Percentiles rank a stretch among this genome's conserved stretches.
Evolutionary conservation across 2,113 vertebrate genomes (phyloP).

Genomic region (Cygnus atratus): DNA sequence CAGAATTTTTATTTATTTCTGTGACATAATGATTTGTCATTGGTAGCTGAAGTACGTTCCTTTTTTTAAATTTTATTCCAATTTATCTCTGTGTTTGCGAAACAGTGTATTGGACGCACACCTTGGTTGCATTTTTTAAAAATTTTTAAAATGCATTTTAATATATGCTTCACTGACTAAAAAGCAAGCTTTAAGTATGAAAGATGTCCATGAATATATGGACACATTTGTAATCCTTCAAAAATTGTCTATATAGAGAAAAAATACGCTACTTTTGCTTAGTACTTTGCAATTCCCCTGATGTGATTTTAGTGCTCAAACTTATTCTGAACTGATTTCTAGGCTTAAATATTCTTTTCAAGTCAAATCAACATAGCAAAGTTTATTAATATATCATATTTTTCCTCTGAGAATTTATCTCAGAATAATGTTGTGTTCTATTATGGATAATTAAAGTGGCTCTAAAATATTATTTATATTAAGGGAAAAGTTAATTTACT

Average conservation of each 20-base stretch:
- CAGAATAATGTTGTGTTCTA: neutral
- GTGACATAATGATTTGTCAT: neutral
- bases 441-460: conserved; percentile 13
- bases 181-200: neutral
- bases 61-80: neutral
- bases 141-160: neutral
- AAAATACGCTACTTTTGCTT: neutral
- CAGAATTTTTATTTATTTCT: conserved; percentile 23
- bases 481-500: conserved; percentile 17
- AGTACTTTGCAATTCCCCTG: neutral
- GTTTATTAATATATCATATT: neutral
- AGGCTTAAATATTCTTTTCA: neutral
- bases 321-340: neutral
- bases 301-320: neutral
- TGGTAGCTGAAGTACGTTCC: neutral
- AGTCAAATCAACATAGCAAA: neutral
- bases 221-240: neutral
- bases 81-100: neutral
- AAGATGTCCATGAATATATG: neutral
- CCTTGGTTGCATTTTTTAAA: neutral
- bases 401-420: neutral
- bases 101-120: fast-evolving
- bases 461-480: neutral
- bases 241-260: neutral
- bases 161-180: neutral